These are phyloP conservation scores for Acarapis woodi DNA, from an alignment of 1,140 invertebrate genomes.

Conservation along the genomic window DNA sequence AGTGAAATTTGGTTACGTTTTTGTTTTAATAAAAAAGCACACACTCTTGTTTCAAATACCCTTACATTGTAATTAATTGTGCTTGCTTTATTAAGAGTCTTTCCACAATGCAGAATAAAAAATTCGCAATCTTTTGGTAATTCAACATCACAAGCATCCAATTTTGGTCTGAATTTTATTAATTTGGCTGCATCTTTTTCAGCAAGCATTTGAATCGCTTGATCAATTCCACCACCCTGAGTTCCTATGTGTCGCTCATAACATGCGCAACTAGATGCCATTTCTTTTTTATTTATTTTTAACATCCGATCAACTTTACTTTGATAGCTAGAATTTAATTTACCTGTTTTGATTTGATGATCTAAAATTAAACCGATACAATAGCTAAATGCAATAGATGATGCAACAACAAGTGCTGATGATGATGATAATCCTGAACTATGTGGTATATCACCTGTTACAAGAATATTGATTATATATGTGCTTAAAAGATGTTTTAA, in stretches of 20 bases:
- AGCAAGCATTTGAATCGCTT: constrained; percentile 83
- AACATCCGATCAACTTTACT: no score
- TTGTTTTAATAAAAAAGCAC: constrained; percentile 23
- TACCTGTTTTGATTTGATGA: neutral
- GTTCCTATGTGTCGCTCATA: constrained; percentile 70
- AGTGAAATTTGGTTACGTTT: constrained; percentile 5
- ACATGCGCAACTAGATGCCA: constrained; percentile 56
- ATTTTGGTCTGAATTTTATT: constrained; percentile 64
- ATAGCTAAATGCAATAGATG: constrained; percentile 29
- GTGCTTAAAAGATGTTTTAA: constrained; percentile 1
- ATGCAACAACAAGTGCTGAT: constrained; percentile 77
- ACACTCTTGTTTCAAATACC: constrained; percentile 73
- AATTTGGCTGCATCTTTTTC: constrained; percentile 48
- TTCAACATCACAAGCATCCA: constrained; percentile 39
- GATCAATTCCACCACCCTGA: constrained; percentile 95
- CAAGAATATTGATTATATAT: constrained; percentile 34
- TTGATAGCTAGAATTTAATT: neutral
- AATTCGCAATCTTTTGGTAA: constrained; percentile 55
- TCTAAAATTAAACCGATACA: neutral
- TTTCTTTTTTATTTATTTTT: constrained; percentile 35
- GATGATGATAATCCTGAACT: constrained; percentile 86
- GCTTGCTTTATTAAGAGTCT: constrained; percentile 72
- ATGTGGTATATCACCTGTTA: constrained; percentile 59
- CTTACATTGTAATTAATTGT: constrained; percentile 61
- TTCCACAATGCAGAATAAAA: constrained; percentile 71